Evolutionary conservation across 2,888 invertebrate genomes (phyloP), one percentile per base, ranked within the genome.

Genomic region (Dynastes maya): DNA sequence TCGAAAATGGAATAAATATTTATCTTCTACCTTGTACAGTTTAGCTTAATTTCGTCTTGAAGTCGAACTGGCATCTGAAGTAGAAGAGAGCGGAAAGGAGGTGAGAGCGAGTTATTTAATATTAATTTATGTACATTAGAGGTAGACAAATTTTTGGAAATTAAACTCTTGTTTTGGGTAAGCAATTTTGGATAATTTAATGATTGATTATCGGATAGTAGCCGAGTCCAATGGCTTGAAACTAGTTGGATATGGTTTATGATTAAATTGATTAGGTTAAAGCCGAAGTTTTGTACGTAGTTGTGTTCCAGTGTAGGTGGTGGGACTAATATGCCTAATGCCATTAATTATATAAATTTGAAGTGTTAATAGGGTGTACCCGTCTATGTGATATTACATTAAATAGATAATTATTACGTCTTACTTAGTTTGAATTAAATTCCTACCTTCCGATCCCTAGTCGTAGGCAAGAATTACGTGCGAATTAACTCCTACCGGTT

Each of bases 201-300:
- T 61, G 61, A 61, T 61, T 61, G 61, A 61, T 61, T 61, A 61
- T 61, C 61, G 29, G 61, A 8, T 22, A 61, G 27, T 61, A 61
- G 11, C 11, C 22, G 8, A 29, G 27, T 27, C 8, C 29, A 11
- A 8, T 11, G 61, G 29, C 2, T 61, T 9, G 61, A 61, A 45
- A 61, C 61, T 61, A 61, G 27, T 61, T 6, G 61, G 61, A 61
- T 61, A 61, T 61, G 61, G 27, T 61, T 22, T 29, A 29, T 61
- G 61, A 61, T 61, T 61, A 61, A 61, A 61, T 61, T 61, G 61
- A 61, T 61, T 61, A 61, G 61, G 61, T 61, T 61, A 16, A 29
- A 61, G 8, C 61, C 29, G 29, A 61, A 61, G 61, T 61, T 61
- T 61, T 61, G 61, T 27, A 29, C 11, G 61, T 61, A 29, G 53